Evolutionary conservation across 2,113 vertebrate genomes (phyloP).

Genomic region (Melospiza georgiana): DNA sequence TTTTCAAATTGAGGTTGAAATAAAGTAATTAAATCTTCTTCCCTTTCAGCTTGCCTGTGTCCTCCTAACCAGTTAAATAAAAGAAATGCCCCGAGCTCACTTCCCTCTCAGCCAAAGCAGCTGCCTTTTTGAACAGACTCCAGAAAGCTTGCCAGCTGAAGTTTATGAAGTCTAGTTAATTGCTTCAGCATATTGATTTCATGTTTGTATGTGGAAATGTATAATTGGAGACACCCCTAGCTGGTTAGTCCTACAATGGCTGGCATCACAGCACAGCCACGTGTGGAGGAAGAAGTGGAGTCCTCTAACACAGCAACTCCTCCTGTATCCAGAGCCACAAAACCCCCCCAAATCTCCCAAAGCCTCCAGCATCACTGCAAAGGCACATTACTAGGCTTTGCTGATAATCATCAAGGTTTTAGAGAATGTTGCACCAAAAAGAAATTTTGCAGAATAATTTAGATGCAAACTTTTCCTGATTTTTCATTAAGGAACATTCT

Average conservation of each 20-base stretch:
- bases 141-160: slow-evolving; percentile 41
- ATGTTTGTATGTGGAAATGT: slow-evolving; percentile 7
- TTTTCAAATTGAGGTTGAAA: background rate
- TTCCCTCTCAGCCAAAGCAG: background rate
- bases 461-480: background rate
- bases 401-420: background rate
- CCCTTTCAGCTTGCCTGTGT: background rate
- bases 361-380: background rate
- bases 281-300: background rate
- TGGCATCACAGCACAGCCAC: background rate
- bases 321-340: background rate
- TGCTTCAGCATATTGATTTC: slow-evolving; percentile 31
- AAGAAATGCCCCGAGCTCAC: background rate
- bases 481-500: background rate
- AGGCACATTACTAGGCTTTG: background rate
- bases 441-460: background rate
- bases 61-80: background rate
- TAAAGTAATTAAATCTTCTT: background rate
- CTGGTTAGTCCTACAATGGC: background rate
- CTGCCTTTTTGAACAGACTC: slow-evolving; percentile 13
- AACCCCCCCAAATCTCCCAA: background rate
- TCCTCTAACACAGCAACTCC: background rate
- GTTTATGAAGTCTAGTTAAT: slow-evolving; percentile 42
- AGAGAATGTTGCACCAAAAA: background rate
- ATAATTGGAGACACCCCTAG: background rate